A percentile compares a stretch with the other conserved stretches of the same genome.
These are phyloP conservation scores for Otolemur garnettii DNA, from an alignment of 2,113 vertebrate genomes.

Conservation along the genomic window DNA sequence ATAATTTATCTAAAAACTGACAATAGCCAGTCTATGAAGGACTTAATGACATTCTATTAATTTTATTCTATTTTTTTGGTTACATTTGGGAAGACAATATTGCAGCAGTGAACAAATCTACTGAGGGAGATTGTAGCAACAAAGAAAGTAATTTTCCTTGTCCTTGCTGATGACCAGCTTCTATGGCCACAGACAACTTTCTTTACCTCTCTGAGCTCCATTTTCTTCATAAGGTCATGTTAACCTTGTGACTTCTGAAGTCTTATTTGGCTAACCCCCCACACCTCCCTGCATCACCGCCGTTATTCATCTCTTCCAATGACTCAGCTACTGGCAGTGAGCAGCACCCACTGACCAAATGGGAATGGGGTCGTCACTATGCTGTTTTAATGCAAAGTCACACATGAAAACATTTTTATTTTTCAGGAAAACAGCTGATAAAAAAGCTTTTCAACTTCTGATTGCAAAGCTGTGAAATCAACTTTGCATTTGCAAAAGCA, in stretches of 20 bases:
- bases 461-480: not conserved
- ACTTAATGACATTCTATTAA: not conserved
- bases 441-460: not conserved
- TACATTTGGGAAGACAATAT: not conserved
- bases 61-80: not conserved
- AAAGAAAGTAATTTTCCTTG: not conserved
- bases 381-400: not conserved
- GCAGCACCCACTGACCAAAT: not conserved
- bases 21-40: not conserved
- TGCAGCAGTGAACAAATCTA: not conserved
- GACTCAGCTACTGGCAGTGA: not conserved
- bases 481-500: not conserved
- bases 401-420: not conserved
- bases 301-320: not conserved
- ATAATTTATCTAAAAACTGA: not conserved
- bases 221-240: not conserved
- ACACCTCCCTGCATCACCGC: too few species aligned
- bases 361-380: rapidly evolving
- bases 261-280: not conserved
- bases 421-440: not conserved
- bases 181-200: too few species aligned
- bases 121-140: not conserved
- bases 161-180: too few species aligned
- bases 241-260: not conserved
- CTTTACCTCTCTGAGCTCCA: rapidly evolving